Evolutionary conservation across 2,797 vertebrate species (phyloP), one percentile per base, ranked within the genome.

Genomic region (Anabacerthia variegaticeps): DNA sequence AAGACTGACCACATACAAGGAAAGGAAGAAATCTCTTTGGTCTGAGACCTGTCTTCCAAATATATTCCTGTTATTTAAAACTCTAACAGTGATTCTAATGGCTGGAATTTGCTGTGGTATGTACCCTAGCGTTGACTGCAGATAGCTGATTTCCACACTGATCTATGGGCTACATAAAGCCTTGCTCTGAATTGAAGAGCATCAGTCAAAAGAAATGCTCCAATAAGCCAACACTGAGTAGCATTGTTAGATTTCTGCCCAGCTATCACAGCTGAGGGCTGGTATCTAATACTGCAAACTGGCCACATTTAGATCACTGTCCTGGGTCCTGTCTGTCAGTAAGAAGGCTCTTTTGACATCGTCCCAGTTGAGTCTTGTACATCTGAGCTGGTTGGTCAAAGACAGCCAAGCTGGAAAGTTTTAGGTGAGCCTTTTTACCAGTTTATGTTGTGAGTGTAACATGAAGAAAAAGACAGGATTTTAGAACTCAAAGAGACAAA

Each of bases 1-100:
- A 6, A 2, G 14, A 23, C 3, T 24, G 37, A 43, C 37, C 49
- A 49, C 16, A 15, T 8, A 2, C 0, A 51, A 15, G 44, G 44
- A 36, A 62, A 66, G 52, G 18, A 69, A 85, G 39, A 74, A 48
- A 26, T 13, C 41, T 36, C 14, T 67, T n/a, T 34, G 22, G 14
- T 54, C 41, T 80, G 49, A 80, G 27, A 89, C 52, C 23, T 34
- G 30, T 51, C 55, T 89, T 89, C 55, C 19, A 49, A 63, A 72
- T 63, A 68, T 5, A 68, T 28, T 72, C 61, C 30, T 80, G 18
- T 61, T 49, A 41, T 55, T 72, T 86, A 58, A 74, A 93, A 66
- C 26, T 59, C 2, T 37, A 46, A 68, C 28, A n/a, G 30, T 65
- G 37, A 52, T 65, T 84, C 68, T 58, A 58, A 63, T 67, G 34